phyloP scores from a whole-genome alignment of 2,113 vertebrate genomes.

The Triplophysa siluroides region DNA sequence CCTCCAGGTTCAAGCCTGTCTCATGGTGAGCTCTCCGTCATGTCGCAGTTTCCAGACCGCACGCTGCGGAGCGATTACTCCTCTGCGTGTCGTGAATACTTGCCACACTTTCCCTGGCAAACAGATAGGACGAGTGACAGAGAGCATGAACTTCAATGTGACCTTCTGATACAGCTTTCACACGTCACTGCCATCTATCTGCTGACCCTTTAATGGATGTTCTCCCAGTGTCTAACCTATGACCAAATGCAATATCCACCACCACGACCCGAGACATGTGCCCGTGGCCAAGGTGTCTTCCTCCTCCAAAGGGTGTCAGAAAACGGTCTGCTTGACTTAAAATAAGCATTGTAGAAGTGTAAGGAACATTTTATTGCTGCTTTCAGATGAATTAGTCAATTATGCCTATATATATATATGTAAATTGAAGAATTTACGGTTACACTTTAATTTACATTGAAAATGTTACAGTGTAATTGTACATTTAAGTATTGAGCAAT shows the following conservation, averaged over 20 bases:
- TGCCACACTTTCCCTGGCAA: slow-evolving; percentile 26
- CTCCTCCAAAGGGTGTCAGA: background rate
- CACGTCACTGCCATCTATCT: slow-evolving; percentile 48
- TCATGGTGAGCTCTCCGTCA: slow-evolving; percentile 8
- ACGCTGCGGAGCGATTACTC: slow-evolving; percentile 29
- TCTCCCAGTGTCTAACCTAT: slow-evolving; percentile 48
- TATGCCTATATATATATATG: no score
- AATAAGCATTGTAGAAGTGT: no score
- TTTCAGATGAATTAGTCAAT: no score
- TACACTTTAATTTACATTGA: no score
- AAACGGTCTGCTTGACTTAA: background rate
- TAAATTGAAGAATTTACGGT: no score
- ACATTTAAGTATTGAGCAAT: no score
- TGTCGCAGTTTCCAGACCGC: slow-evolving; percentile 11
- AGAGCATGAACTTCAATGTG: slow-evolving; percentile 34
- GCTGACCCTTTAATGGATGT: slow-evolving; percentile 49
- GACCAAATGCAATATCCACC: slow-evolving; percentile 45
- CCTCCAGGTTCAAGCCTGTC: slow-evolving; percentile 32
- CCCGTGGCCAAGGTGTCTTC: background rate
- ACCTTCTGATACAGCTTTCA: slow-evolving; percentile 39
- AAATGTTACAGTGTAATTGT: no score
- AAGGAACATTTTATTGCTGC: no score
- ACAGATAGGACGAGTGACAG: slow-evolving; percentile 19
- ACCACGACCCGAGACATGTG: slow-evolving; percentile 35
- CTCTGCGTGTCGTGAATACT: slow-evolving; percentile 44